Evolutionary conservation across 2,888 invertebrate genomes (phyloP).

Genomic region (Kryphioiulus occultus): DNA sequence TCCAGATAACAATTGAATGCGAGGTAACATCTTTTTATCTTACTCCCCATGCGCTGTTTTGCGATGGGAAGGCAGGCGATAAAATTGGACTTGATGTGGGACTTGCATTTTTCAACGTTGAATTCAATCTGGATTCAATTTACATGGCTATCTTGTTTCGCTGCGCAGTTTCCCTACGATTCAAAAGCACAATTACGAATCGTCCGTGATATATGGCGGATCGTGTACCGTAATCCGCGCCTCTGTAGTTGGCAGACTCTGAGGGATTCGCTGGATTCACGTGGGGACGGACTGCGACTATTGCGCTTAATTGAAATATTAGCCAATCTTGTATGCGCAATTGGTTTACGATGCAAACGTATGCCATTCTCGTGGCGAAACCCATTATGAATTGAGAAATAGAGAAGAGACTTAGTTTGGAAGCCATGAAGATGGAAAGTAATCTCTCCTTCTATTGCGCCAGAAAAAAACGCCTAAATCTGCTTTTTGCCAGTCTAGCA

Average conservation of each 20-base stretch:
- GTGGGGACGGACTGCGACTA: background rate
- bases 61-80: background rate
- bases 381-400: constrained; percentile 12
- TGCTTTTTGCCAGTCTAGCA: background rate
- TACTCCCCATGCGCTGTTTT: background rate
- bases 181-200: background rate
- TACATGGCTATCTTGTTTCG: constrained; percentile 19
- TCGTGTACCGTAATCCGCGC: background rate
- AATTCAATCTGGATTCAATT: constrained; percentile 25
- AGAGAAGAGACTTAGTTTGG: background rate
- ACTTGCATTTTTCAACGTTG: background rate
- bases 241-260: background rate
- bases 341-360: constrained; percentile 6
- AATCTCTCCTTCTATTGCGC: background rate
- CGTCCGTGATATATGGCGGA: background rate
- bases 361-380: background rate
- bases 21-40: constrained; percentile 25
- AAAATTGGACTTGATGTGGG: background rate
- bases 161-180: background rate
- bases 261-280: constrained; percentile 7
- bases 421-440: background rate
- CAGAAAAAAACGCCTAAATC: background rate
- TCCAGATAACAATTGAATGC: background rate
- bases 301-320: constrained; percentile 9
- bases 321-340: background rate